Conservation (phyloP, 2,113 vertebrate species). For the Oreotrochilus melanogaster region DNA sequence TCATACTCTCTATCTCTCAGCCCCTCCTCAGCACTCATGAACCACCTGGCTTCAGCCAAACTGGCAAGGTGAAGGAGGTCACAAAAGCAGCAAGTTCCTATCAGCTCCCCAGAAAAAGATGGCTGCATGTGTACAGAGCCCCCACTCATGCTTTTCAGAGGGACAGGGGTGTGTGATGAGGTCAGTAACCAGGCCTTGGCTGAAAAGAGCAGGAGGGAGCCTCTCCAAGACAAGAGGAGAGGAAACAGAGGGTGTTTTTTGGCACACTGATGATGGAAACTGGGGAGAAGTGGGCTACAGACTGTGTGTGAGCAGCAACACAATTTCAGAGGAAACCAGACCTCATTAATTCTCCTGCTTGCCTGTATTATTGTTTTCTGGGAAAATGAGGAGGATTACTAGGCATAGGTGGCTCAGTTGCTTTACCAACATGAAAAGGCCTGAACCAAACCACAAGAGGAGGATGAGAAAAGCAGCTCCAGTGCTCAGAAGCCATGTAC, state of each 20-base stretch:
- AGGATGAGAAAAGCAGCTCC: neutral
- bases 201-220: neutral
- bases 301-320: neutral
- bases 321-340: conserved; percentile 27
- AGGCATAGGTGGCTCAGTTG: conserved; percentile 1
- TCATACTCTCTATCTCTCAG: neutral
- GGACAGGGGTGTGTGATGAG: neutral
- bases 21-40: neutral
- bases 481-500: neutral
- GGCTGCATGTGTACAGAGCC: neutral
- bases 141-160: neutral
- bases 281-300: conserved; percentile 16
- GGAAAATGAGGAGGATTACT: conserved; percentile 18
- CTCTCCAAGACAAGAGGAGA: neutral
- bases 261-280: neutral
- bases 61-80: neutral
- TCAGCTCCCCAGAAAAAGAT: neutral
- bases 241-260: neutral
- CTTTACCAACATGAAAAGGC: neutral
- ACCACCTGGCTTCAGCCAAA: conserved; percentile 3
- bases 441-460: conserved; percentile 2
- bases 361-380: conserved; percentile 2
- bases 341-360: neutral
- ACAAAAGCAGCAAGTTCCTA: neutral
- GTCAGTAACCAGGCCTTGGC: neutral